phyloP scores from a whole-genome alignment of 2,888 invertebrate species.

The Micoletzkya japonica region DNA sequence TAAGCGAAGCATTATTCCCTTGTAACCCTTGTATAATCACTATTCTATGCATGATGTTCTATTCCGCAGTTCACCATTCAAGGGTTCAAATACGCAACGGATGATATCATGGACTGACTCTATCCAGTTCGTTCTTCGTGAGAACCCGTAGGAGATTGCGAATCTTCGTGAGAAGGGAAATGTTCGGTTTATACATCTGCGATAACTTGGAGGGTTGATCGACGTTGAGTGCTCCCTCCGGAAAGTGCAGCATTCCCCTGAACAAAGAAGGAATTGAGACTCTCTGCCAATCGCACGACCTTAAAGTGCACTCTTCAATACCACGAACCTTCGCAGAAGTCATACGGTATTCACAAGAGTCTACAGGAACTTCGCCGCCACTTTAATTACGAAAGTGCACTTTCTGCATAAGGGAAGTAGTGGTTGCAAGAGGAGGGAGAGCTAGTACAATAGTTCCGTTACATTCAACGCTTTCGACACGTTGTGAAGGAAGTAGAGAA shows the following conservation, averaged over 20 bases:
- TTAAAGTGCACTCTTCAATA: too few species aligned
- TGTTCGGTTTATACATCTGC: slow-evolving; percentile 88
- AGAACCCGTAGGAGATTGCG: slow-evolving; percentile 48
- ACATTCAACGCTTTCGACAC: too few species aligned
- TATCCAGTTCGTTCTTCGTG: slow-evolving; percentile 38
- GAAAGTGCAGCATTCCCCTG: slow-evolving; percentile 86
- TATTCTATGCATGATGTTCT: neutral
- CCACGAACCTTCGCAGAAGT: too few species aligned
- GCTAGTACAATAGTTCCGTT: too few species aligned
- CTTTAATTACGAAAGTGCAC: too few species aligned
- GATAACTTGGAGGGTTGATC: slow-evolving; percentile 83
- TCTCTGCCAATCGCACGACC: too few species aligned
- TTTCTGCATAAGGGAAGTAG: too few species aligned
- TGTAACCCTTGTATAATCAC: neutral
- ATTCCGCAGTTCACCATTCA: neutral
- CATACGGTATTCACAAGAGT: too few species aligned
- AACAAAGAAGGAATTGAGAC: too few species aligned
- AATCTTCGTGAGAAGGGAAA: slow-evolving; percentile 58
- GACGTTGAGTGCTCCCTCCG: slow-evolving; percentile 91
- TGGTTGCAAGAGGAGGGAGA: too few species aligned
- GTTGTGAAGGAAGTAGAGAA: too few species aligned
- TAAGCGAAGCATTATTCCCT: neutral
- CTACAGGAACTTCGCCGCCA: too few species aligned
- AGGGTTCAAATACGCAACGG: neutral
- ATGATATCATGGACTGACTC: slow-evolving; percentile 25